Evolutionary conservation across 2,888 invertebrate species (phyloP), one percentile per base, ranked within the genome.

Genomic region (Corbicula japonica): DNA sequence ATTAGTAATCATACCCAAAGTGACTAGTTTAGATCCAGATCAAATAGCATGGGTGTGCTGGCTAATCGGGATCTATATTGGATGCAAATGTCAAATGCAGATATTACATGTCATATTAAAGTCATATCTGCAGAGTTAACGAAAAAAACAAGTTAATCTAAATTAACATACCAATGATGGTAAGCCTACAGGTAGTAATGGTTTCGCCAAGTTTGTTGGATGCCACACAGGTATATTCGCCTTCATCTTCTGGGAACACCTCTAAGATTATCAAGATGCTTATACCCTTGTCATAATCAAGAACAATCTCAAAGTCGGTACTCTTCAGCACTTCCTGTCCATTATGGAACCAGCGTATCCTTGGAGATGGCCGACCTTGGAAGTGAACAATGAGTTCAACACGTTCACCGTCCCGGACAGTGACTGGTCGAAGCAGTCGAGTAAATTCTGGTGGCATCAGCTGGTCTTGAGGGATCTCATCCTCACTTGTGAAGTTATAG

Each of bases 241-340:
- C 99, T 93, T 99, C 99, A 93, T 99, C 99, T 94, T 99, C 99
- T 28, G 99, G 98, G 95, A 98, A 98, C n/a, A 98, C 98, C 94
- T 99, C 98, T 10, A 97, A 96, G 90, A 99, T 97, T 91, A 96
- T 96, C 79, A 99, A 94, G 52, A 96, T 97, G 91, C 96, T 97
- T 86, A 96, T 96, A 30, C 98, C 97, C 30, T 96, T 97, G 81
- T 97, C 96, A 89, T 97, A 85, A 83, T 94, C 94, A 71, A 93
- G 92, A 63, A 89, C 91, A 61, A 94, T 91, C 75, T 94, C 89
- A 80, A 93, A 94, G 76, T 93, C 93, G 4, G 86, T 77, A 48
- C 89, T 91, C 32, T 93, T 92, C 60, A 90, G 75, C 58, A 94
- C 92, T 70, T 92, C 93, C 80, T 92, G 92, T 30, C 94, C 94